Evolutionary conservation across 2,797 vertebrate species (phyloP).

Genomic region (Rhynchotus rufescens): DNA sequence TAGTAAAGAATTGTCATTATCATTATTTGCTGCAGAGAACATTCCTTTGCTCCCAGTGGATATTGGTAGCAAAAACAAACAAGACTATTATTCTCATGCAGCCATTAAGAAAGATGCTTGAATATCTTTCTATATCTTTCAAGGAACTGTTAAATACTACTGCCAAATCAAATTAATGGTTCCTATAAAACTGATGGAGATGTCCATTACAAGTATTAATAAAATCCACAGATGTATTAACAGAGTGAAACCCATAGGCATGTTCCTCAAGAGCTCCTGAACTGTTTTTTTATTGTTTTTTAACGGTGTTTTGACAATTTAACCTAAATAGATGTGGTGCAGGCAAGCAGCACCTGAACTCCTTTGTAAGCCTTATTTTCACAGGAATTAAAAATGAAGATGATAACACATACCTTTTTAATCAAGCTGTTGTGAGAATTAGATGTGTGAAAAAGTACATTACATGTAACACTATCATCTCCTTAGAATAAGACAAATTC

Average conservation of each 20-base stretch:
- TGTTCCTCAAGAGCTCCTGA: neutral
- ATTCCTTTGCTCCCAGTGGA: neutral
- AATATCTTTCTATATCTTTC: neutral
- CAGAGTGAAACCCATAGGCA: accelerated
- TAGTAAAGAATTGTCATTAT: neutral
- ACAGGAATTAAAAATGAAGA: neutral
- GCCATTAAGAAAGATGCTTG: neutral
- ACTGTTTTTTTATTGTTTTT: no score
- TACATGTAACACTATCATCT: neutral
- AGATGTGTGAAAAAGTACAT: neutral
- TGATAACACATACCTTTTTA: neutral
- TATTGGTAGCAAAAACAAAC: neutral
- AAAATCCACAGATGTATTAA: neutral
- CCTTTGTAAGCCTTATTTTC: neutral
- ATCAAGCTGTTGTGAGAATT: neutral
- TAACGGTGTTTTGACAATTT: no score
- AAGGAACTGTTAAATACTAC: constrained; percentile 32
- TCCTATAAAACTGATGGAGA: neutral
- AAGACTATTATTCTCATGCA: neutral
- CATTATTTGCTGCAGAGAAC: constrained; percentile 18
- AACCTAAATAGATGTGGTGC: neutral
- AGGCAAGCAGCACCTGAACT: neutral
- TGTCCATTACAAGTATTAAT: neutral
- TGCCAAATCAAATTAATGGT: neutral
- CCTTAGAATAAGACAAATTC: neutral